A percentile compares a stretch with the other conserved stretches of the same genome.
Evolutionary conservation across 1,140 invertebrate species (phyloP).

Genomic region (Cotesia vestalis): DNA sequence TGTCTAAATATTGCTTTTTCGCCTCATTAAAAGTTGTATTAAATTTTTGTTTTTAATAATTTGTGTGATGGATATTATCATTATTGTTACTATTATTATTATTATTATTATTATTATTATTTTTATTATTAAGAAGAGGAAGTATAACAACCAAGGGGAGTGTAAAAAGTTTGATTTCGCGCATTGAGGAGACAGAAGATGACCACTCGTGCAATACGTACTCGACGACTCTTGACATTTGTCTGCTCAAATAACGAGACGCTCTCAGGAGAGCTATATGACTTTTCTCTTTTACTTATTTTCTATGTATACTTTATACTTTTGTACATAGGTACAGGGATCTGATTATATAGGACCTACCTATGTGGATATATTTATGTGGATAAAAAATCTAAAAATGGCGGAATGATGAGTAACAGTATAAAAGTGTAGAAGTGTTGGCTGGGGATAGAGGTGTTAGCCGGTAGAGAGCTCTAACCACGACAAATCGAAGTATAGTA

Average conservation of each 20-base stretch:
- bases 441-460: conserved; percentile 19
- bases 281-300: conserved; percentile 35
- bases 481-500: conserved; percentile 59
- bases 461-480: conserved; percentile 32
- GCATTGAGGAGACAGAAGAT: not conserved
- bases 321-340: not conserved
- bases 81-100: too few relatives aligned
- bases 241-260: conserved; percentile 40
- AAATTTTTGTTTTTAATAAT: too few relatives aligned
- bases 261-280: conserved; percentile 53
- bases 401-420: conserved; percentile 14
- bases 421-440: conserved; percentile 20
- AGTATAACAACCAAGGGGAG: not conserved
- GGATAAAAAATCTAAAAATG: conserved; percentile 4
- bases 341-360: too few relatives aligned
- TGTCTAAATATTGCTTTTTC: not conserved
- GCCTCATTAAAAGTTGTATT: too few relatives aligned
- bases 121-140: not conserved
- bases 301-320: conserved; percentile 3
- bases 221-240: conserved; percentile 25
- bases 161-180: conserved; percentile 5
- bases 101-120: too few relatives aligned
- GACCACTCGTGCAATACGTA: conserved; percentile 7
- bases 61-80: too few relatives aligned
- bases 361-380: too few relatives aligned